phyloP scores from a whole-genome alignment of 1,140 invertebrate genomes.

The Zaprionus inermis region DNA sequence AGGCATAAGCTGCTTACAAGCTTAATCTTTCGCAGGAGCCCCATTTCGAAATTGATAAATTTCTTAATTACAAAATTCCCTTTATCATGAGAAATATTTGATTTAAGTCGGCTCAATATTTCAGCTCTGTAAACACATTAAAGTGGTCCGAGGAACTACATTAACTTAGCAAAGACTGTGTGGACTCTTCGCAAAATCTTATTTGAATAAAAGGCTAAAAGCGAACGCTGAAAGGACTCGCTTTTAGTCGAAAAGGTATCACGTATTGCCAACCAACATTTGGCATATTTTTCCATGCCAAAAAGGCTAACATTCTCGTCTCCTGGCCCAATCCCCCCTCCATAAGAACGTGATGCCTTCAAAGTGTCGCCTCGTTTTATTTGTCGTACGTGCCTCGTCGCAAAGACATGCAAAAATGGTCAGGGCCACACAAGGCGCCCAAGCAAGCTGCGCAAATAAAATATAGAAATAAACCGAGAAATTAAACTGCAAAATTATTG shows the following conservation, averaged over 20 bases:
- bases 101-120: not conserved
- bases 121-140: not conserved
- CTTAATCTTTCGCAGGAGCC: not conserved
- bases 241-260: conserved; percentile 13
- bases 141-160: not conserved
- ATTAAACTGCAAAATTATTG: conserved; percentile 38
- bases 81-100: not conserved
- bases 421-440: conserved; percentile 14
- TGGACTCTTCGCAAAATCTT: not conserved
- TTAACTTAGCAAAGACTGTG: not conserved
- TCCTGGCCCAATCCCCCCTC: not conserved
- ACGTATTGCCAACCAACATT: conserved; percentile 32
- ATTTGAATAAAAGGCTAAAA: conserved; percentile 7
- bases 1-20: not conserved
- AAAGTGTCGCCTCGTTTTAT: conserved; percentile 71
- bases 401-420: conserved; percentile 36
- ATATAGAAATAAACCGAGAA: conserved; percentile 24
- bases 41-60: conserved; percentile 2
- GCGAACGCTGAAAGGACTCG: not conserved
- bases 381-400: conserved; percentile 55
- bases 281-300: conserved; percentile 42
- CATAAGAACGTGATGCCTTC: conserved; percentile 51
- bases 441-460: conserved; percentile 32
- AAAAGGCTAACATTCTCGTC: conserved; percentile 16
- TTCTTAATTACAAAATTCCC: conserved; percentile 1